These are phyloP conservation scores for Hemistola chrysoprasaria DNA, from an alignment of 2,888 invertebrate genomes.

Conservation along the genomic window DNA sequence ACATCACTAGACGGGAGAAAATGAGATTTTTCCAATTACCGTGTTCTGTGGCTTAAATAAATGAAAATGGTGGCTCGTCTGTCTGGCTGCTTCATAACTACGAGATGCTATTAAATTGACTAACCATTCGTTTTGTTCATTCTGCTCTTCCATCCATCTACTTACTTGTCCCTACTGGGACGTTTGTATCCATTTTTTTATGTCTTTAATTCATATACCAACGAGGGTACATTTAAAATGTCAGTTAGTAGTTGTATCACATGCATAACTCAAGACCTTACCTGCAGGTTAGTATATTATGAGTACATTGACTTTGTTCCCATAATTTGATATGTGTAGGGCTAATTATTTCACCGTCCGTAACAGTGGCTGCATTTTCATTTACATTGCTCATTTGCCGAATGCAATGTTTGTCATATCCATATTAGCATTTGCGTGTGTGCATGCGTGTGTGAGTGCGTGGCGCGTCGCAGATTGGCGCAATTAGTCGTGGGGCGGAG, in stretches of 20 bases:
- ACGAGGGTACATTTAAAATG: too few species aligned
- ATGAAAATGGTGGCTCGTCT: constrained; percentile 39
- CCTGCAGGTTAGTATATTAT: too few species aligned
- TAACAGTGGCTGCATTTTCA: constrained; percentile 37
- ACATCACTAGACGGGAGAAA: constrained; percentile 53
- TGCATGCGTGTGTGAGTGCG: constrained; percentile 58
- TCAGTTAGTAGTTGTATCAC: too few species aligned
- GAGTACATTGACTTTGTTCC: constrained; percentile 14
- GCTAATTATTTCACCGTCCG: constrained; percentile 25
- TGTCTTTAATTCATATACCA: too few species aligned
- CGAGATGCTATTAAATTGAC: constrained; percentile 41
- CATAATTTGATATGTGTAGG: constrained; percentile 23
- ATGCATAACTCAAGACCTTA: too few species aligned
- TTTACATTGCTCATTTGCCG: constrained; percentile 52
- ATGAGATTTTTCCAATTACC: constrained; percentile 73
- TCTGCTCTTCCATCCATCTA: constrained; percentile 11
- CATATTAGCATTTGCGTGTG: constrained; percentile 35
- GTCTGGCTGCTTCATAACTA: constrained; percentile 36
- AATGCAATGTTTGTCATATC: constrained; percentile 50
- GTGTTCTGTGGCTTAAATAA: constrained; percentile 51
- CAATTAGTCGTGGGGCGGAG: constrained; percentile 74
- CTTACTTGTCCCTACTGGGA: neutral
- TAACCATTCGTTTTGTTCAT: constrained; percentile 49
- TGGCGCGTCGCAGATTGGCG: constrained; percentile 73
- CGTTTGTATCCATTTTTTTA: too few species aligned